These are phyloP conservation scores for Sinhomidia bicolor DNA, from an alignment of 2,888 invertebrate species.

Conservation along the genomic window DNA sequence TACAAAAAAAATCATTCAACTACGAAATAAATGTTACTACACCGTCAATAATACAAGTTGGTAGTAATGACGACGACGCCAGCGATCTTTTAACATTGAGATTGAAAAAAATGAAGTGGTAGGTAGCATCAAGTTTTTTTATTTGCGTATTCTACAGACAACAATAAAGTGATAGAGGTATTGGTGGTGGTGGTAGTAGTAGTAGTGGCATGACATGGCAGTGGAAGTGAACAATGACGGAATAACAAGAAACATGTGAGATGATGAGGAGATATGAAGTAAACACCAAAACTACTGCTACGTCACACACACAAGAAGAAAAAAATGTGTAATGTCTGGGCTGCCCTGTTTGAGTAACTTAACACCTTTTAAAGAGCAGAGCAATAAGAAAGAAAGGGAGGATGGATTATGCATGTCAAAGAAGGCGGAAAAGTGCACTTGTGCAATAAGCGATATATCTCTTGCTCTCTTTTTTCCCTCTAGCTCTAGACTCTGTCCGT, in stretches of 20 bases:
- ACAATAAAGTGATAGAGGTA: not conserved
- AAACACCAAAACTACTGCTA: not conserved
- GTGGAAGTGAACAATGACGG: conserved; percentile 30
- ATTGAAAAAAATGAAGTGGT: not conserved
- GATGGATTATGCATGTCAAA: conserved; percentile 33
- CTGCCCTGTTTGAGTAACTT: conserved; percentile 30
- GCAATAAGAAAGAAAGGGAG: conserved; percentile 36
- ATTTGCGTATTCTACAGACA: not conserved
- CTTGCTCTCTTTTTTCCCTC: not conserved
- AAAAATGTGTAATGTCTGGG: conserved; percentile 4
- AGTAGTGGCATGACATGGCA: not conserved
- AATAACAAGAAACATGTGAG: conserved; percentile 44
- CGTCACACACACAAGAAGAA: not conserved
- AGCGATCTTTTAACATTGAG: conserved; percentile 51
- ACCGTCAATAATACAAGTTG: too few relatives aligned
- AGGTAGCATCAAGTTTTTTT: not conserved
- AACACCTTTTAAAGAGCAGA: conserved; percentile 42
- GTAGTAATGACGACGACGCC: not conserved
- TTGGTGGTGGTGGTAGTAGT: not conserved
- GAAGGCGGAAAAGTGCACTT: conserved; percentile 63
- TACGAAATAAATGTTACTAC: not conserved
- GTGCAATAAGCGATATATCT: conserved; percentile 30
- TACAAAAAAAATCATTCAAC: too few relatives aligned
- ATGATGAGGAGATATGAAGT: not conserved
- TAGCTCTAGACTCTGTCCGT: not conserved